Evolutionary conservation across 2,888 invertebrate species (phyloP).

Genomic region (Calephelis perditalis): DNA sequence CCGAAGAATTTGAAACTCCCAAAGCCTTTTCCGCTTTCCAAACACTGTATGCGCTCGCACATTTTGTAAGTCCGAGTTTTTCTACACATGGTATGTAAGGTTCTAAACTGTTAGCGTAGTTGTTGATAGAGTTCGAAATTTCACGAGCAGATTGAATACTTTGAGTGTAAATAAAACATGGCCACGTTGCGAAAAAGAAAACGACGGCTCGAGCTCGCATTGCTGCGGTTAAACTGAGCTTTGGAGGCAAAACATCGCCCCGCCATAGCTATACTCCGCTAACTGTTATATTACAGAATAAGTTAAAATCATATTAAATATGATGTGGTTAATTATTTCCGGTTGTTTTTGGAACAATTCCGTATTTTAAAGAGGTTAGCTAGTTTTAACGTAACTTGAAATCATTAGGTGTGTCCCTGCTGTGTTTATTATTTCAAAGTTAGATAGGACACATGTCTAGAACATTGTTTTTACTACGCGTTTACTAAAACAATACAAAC

Average conservation of each 20-base stretch:
- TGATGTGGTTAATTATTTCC: not conserved
- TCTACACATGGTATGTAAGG: conserved; percentile 45
- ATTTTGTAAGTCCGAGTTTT: conserved; percentile 66
- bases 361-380: no score
- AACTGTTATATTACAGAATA: conserved; percentile 4
- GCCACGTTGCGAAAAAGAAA: conserved; percentile 48
- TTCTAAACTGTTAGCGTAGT: conserved; percentile 24
- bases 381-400: no score
- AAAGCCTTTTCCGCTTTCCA: conserved; percentile 68
- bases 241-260: conserved; percentile 36
- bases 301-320: not conserved
- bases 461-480: no score
- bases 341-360: no score
- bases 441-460: no score
- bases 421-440: no score
- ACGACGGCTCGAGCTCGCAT: conserved; percentile 67
- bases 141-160: conserved; percentile 21
- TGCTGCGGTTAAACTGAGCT: conserved; percentile 57
- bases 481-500: no score
- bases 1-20: conserved; percentile 28
- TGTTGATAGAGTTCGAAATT: conserved; percentile 22
- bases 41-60: conserved; percentile 74
- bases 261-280: conserved; percentile 28
- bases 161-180: conserved; percentile 36
- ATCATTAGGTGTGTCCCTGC: no score